Percentiles rank a stretch among this genome's conserved stretches.
Conservation (phyloP, 2,113 vertebrate species). For the Dinomys branickii region DNA sequence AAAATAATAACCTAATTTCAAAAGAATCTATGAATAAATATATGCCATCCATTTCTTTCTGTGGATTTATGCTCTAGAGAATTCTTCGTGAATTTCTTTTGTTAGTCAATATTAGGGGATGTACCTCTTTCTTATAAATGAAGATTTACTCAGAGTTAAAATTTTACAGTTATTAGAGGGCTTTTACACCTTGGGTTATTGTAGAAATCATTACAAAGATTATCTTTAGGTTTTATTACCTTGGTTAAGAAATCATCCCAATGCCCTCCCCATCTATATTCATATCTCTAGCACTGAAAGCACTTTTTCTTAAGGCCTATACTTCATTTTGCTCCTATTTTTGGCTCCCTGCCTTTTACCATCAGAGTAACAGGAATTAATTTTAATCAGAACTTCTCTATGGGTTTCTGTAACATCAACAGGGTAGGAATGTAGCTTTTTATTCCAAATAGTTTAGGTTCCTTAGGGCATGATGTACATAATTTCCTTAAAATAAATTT, state of each 20-base stretch:
- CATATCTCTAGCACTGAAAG: slow-evolving; percentile 59
- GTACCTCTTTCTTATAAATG: slow-evolving; percentile 33
- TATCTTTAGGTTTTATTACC: background rate
- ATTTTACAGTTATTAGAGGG: background rate
- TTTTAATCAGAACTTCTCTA: slow-evolving; percentile 81
- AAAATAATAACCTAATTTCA: slow-evolving; percentile 57
- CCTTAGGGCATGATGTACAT: slow-evolving; percentile 54
- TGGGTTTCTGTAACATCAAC: slow-evolving; percentile 75
- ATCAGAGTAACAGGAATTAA: slow-evolving; percentile 79
- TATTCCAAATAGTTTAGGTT: slow-evolving; percentile 70
- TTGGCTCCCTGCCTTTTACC: slow-evolving; percentile 79
- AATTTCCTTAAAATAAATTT: slow-evolving; percentile 76
- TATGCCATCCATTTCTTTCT: slow-evolving; percentile 9
- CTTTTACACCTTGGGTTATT: slow-evolving; percentile 51
- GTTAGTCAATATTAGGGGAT: slow-evolving; percentile 26
- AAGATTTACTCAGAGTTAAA: slow-evolving; percentile 53
- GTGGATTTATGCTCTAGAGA: slow-evolving; percentile 18
- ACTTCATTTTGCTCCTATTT: slow-evolving; percentile 75
- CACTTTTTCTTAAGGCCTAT: slow-evolving; percentile 65
- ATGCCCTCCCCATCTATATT: slow-evolving; percentile 1
- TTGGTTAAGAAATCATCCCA: slow-evolving; percentile 55
- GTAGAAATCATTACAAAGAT: slow-evolving; percentile 55
- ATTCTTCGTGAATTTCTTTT: slow-evolving; percentile 44
- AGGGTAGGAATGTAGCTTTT: slow-evolving; percentile 73
- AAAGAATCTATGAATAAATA: slow-evolving; percentile 26